Evolutionary conservation across 23 tunicate genomes (phyloP), one percentile per base, ranked within the genome.

Genomic region (Diplosoma virens): DNA sequence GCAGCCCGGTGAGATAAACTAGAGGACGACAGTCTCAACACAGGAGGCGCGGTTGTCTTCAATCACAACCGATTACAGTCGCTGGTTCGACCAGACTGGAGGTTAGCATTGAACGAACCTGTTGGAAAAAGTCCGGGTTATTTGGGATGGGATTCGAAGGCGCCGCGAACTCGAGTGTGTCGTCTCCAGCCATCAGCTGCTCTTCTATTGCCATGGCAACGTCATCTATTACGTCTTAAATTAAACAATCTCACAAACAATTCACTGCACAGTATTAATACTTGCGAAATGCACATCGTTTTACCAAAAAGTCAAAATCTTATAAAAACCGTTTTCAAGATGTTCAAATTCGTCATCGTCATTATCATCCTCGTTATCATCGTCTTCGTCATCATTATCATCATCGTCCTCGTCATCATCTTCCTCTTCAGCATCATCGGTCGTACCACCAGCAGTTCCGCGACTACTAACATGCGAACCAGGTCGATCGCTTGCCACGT

Each of bases 311-410:
- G n/a, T n/a, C n/a, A n/a, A n/a, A n/a, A n/a, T n/a, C n/a, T n/a
- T n/a, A n/a, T n/a, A n/a, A n/a, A n/a, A n/a, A 82, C 87, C 87
- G 26, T 74, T 74, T 63, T 55, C 87, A 28, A 82, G 32, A 32
- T 82, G 81, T 50, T 64, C 87, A 46, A 73, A 82, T 27, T 68
- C 77, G 31, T 79, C 83, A 29, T 77, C 56, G 33, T 82, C 75
- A 30, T 83, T 88, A 25, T 88, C 84, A 47, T 81, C 86, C n/a
- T 71, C 87, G 37, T 86, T 88, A 16, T 93, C 93, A 47, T 86
- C 88, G 30, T 78, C 94, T 1, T 67, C 81, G 48, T 82, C 88
- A 27, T 87, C 98, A 32, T 87, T 86, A 41, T 93, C 93, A 0
- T 79, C 85, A 26, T 84, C 90, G 2, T 84, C 90, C 21, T 74